Conservation (phyloP, 2,113 vertebrate species). For the Dasypus novemcinctus region DNA sequence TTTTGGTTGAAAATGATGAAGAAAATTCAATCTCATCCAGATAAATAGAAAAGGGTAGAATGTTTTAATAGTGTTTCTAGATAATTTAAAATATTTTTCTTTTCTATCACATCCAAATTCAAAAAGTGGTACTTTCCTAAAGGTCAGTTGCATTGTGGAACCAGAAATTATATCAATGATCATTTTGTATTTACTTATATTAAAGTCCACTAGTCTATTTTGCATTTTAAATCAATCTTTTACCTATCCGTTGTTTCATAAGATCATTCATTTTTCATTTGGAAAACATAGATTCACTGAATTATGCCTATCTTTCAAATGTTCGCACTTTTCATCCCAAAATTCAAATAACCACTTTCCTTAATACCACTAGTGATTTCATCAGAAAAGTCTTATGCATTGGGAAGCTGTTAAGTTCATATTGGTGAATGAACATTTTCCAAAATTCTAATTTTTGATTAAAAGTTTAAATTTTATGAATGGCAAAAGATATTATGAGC, state of each 20-base stretch:
- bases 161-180: background rate
- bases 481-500: background rate
- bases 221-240: background rate
- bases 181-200: slow-evolving; percentile 2
- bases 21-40: background rate
- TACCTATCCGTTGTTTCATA: background rate
- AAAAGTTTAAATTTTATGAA: background rate
- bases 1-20: background rate
- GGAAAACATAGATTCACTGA: background rate
- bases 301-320: background rate
- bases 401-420: background rate
- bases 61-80: slow-evolving; percentile 30
- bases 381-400: background rate
- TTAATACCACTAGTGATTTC: background rate
- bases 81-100: background rate
- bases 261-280: background rate
- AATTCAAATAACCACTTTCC: background rate
- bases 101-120: background rate
- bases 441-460: background rate
- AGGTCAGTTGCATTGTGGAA: background rate
- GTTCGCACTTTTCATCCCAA: background rate
- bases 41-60: background rate
- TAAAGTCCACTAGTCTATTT: background rate
- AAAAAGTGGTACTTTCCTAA: background rate
- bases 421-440: background rate